phyloP scores from a whole-genome alignment of 2,888 invertebrate genomes.

The Polydesmus complanatus region DNA sequence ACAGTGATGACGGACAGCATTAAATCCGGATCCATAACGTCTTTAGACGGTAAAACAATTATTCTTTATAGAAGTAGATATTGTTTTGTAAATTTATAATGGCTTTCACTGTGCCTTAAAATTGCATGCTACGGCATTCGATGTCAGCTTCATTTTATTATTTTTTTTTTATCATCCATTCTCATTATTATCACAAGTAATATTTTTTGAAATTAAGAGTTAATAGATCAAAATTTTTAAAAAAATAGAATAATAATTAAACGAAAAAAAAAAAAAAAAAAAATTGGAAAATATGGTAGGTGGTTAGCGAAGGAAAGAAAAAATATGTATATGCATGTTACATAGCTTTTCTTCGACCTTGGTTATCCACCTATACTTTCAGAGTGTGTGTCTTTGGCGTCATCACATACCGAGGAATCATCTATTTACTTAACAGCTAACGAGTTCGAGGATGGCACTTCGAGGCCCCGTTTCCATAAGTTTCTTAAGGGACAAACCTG shows the following conservation, averaged over 20 bases:
- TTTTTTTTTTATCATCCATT: no score
- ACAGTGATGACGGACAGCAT: slow-evolving; percentile 22
- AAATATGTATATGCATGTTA: neutral
- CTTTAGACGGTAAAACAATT: slow-evolving; percentile 21
- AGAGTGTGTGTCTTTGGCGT: slow-evolving; percentile 19
- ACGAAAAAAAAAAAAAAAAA: no score
- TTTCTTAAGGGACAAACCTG: slow-evolving; percentile 52
- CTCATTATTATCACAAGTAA: no score
- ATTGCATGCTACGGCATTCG: neutral
- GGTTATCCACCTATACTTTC: slow-evolving; percentile 8
- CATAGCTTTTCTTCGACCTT: neutral
- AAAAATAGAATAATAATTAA: no score
- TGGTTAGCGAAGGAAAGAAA: neutral
- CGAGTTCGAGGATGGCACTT: slow-evolving; percentile 20
- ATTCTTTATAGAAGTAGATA: neutral
- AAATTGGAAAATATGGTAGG: no score
- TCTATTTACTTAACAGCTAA: slow-evolving; percentile 23
- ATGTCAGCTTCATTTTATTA: no score
- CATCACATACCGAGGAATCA: slow-evolving; percentile 22
- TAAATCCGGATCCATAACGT: slow-evolving; percentile 22
- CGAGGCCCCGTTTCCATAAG: slow-evolving; percentile 51
- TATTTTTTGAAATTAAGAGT: no score
- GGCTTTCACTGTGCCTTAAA: neutral
- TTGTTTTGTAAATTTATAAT: neutral
- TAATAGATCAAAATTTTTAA: no score